Evolutionary conservation across 2,888 invertebrate genomes (phyloP).

Genomic region (Podotricha telesiphe): DNA sequence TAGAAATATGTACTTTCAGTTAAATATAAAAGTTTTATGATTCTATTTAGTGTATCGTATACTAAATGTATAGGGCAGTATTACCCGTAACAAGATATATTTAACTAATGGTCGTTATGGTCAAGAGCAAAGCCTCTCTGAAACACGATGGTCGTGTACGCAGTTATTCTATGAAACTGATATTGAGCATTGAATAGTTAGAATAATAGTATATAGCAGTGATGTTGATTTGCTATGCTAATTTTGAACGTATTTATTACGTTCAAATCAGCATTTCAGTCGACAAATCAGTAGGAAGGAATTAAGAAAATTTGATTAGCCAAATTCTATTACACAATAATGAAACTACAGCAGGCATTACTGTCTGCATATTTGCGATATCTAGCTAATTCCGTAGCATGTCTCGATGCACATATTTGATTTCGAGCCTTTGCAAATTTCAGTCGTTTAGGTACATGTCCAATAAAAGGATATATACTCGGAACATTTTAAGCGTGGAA

Average conservation of each 20-base stretch:
- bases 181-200: not conserved
- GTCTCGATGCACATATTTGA: not conserved
- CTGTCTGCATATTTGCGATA: not conserved
- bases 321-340: not conserved
- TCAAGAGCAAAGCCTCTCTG: not conserved
- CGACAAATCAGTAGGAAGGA: not conserved
- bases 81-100: conserved; percentile 1
- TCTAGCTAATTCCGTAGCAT: not conserved
- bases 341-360: not conserved
- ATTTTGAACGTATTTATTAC: too few species aligned
- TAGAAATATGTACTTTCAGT: too few species aligned
- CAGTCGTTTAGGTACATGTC: not conserved
- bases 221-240: not conserved
- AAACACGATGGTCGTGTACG: not conserved
- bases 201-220: too few species aligned
- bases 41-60: not conserved
- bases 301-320: not conserved
- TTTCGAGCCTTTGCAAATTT: not conserved
- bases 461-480: not conserved
- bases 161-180: conserved; percentile 3
- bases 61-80: not conserved
- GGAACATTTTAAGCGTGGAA: not conserved
- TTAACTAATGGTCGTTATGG: not conserved
- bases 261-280: not conserved
- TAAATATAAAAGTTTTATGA: too few species aligned